Percentiles rank a stretch among this genome's conserved stretches.
Evolutionary conservation across 2,113 vertebrate genomes (phyloP).

Genomic region (Vidua macroura): DNA sequence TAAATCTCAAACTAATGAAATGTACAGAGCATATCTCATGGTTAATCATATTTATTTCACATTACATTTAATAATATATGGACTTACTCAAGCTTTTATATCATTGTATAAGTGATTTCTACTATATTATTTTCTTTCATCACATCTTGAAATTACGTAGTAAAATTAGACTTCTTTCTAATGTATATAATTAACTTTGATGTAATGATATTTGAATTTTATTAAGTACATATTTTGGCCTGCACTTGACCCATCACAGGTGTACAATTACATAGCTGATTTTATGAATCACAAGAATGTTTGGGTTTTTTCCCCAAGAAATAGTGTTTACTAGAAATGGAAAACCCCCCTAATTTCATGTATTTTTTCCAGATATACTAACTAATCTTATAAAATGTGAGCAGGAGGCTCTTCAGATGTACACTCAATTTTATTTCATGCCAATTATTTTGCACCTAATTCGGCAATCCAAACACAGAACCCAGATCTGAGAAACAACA

Average conservation of each 20-base stretch:
- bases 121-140: neutral
- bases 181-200: neutral
- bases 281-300: conserved; percentile 8
- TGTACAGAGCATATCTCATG: neutral
- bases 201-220: conserved; percentile 30
- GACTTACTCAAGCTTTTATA: neutral
- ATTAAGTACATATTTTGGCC: neutral
- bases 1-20: neutral
- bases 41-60: neutral
- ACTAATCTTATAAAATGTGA: conserved; percentile 16
- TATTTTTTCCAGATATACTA: conserved; percentile 3
- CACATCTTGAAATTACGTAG: neutral
- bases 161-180: conserved; percentile 20
- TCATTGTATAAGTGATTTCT: neutral
- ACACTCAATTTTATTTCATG: conserved; percentile 36
- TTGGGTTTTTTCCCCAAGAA: neutral
- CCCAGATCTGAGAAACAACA: conserved; percentile 57
- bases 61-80: neutral
- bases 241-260: neutral
- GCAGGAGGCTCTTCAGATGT: conserved; percentile 58
- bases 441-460: conserved; percentile 61
- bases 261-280: neutral
- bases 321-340: neutral
- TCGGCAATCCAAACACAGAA: conserved; percentile 53
- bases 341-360: neutral